Base-by-base conservation (phyloP, 1,140 invertebrate species). In the Grapholita molesta region DNA sequence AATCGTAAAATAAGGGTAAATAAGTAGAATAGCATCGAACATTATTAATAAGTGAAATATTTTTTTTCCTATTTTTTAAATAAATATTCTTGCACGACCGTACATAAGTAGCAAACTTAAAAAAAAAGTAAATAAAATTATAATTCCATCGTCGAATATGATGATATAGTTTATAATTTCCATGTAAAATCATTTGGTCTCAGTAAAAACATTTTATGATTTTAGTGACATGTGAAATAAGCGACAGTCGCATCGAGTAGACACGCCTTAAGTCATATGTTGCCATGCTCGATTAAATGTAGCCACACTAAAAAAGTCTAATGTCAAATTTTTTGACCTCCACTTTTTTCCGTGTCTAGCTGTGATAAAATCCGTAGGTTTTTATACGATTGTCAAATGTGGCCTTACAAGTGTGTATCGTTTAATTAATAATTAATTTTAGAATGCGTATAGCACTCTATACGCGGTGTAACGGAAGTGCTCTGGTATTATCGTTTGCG, bases 381-480 rank as follows among this genome's bases (percentile, higher is more conserved):
- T 78, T 86, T 80, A 70, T 66, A 73, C 68, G 76, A 78, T 71
- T 74, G 74, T 87, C 78, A 75, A 73, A 88, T 86, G 85, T 88
- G 85, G 82, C 77, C 81, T 78, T 84, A 81, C 71, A 77, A 75
- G 73, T 70, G 67, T 78, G 71, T 70, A 81, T 69, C 68, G 70
- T 73, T 75, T 76, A 61, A 68, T 72, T 71, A 78, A 74, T 70
- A 30, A 70, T 72, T 66, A 76, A 73, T 77, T 80, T 81, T 88
- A 88, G 76, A 82, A 89, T 90, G 88, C 85, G 83, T 83, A 85
- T 89, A 76, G 79, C 77, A n/a, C n/a, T n/a, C n/a, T n/a, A n/a
- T n/a, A 83, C 87, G 81, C 70, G 74, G 71, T 82, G 70, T 79
- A 68, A 52, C 55, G 73, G 68, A 69, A 78, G 83, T 86, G 77